Evolutionary conservation across 2,888 invertebrate genomes (phyloP).

Genomic region (Gerris lacustris): DNA sequence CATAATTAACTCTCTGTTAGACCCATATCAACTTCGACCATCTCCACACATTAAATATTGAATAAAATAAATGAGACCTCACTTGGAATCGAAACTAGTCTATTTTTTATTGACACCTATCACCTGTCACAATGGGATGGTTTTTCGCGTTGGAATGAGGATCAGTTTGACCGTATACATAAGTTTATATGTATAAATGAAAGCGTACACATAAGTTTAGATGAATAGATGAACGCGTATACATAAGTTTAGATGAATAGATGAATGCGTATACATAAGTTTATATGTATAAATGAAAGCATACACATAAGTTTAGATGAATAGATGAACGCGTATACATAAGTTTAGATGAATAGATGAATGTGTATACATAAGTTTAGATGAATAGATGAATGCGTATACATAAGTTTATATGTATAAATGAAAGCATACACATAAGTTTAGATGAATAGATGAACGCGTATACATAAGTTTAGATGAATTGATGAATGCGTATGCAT

Average conservation of each 20-base stretch:
- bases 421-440: neutral
- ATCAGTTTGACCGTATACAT: neutral
- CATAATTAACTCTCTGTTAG: too few species aligned
- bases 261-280: neutral
- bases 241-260: neutral
- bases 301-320: neutral
- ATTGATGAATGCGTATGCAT: neutral
- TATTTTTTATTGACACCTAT: too few species aligned
- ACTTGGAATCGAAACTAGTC: too few species aligned
- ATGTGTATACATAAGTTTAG: too few species aligned
- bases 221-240: neutral
- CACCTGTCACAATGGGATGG: too few species aligned
- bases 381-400: too few species aligned
- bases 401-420: too few species aligned
- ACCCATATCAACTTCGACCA: too few species aligned
- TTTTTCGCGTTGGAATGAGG: too few species aligned
- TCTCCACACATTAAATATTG: too few species aligned
- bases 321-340: neutral
- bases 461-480: neutral
- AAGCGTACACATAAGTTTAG: neutral
- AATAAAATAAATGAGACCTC: too few species aligned
- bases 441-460: neutral
- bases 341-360: too few species aligned
- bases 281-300: neutral
- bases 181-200: neutral